Percentiles rank a stretch among this genome's conserved stretches.
Conservation (phyloP, 2,888 invertebrate genomes). For the Oligia latruncula region DNA sequence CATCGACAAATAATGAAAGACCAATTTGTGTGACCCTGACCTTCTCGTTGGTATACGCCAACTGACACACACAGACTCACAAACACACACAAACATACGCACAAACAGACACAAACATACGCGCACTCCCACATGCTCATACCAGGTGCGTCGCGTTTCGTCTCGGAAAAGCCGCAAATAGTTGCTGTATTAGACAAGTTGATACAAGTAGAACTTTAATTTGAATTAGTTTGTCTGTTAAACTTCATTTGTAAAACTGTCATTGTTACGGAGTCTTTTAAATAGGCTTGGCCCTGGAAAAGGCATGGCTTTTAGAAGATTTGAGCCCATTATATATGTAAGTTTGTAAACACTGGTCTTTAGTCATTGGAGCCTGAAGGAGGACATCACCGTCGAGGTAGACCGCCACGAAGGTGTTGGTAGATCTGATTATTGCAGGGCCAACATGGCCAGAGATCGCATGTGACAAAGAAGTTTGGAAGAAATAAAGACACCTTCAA, state of each 20-base stretch:
- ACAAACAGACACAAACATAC: constrained; percentile 36
- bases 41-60: constrained; percentile 64
- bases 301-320: not conserved
- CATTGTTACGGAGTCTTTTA: not conserved
- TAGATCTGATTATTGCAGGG: too few relatives aligned
- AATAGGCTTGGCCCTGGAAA: not conserved
- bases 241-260: not conserved
- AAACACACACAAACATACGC: constrained; percentile 37
- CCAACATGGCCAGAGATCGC: too few relatives aligned
- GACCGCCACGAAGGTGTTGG: too few relatives aligned
- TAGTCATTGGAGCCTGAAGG: too few relatives aligned
- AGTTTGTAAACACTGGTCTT: too few relatives aligned
- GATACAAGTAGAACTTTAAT: not conserved
- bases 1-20: constrained; percentile 57
- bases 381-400: too few relatives aligned
- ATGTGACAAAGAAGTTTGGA: too few relatives aligned
- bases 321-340: not conserved
- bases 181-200: constrained; percentile 17
- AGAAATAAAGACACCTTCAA: too few relatives aligned
- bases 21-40: constrained; percentile 69
- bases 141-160: not conserved
- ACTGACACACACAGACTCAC: constrained; percentile 48
- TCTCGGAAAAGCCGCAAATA: constrained; percentile 24
- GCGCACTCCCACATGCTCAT: constrained; percentile 9
- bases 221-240: not conserved